Evolutionary conservation across 2,888 invertebrate species (phyloP), one percentile per base, ranked within the genome.

Genomic region (Mesoligia furuncula): DNA sequence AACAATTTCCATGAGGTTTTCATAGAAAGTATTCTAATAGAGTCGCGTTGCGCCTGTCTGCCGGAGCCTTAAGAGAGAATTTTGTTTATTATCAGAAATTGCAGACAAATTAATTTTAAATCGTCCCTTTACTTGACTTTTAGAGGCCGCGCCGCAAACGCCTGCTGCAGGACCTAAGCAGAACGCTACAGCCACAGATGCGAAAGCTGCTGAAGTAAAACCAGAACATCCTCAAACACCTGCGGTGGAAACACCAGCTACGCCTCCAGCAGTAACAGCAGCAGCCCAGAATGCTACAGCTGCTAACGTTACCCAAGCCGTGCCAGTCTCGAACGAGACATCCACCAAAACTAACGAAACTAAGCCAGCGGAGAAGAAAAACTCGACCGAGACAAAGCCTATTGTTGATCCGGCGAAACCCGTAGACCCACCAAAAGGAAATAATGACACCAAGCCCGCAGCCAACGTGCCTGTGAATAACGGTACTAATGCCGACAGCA

Each of bases 401-500:
- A 66, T 5, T 20, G 36, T 70, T 61, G 69, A 6, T 27, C 11
- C 82, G 13, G 31, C 0, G 27, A 81, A 84, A 69, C 57, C 85
- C 11, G 48, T 62, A 39, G 75, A 70, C 3, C 73, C 88, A n/a
- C 45, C 83, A 0, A 80, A 85, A 65, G 65, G 0, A 17, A 68
- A 78, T 1, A 77, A 69, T 67, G 79, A 77, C 11, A 73, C 75
- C 7, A 57, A 69, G n/a, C 27, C 78, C 6, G 59, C n/a, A 17
- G 59, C 73, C 24, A 17, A 42, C 62, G 54, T 42, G 66, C 79
- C 81, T 68, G 39, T 39, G 24, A 76, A 73, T 17, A 87, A 89
- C 79, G 75, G 79, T 42, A 83, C 84, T 48, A 87, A 83, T 57
- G 73, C 88, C 27, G 86, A 85, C 39, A 68, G 24, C 66, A 84